Base-by-base conservation (phyloP, 2,888 invertebrate species). In the Heliconius erato region DNA sequence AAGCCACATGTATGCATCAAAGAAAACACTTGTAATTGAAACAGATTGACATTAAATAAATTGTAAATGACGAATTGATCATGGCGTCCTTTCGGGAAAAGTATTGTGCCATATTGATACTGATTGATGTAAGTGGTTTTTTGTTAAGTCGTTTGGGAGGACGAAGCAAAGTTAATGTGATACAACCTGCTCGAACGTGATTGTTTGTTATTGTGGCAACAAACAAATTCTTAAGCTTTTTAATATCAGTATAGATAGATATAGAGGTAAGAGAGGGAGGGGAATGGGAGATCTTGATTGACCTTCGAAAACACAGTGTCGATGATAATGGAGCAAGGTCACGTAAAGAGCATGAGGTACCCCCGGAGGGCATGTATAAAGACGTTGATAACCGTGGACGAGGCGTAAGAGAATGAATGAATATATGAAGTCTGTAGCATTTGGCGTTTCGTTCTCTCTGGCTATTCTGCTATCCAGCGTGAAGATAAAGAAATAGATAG, bases 41-140 rank as follows among this genome's bases (percentile, higher is more conserved):
- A 94, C 90, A 92, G 90, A 95, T 93, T 95, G 95, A 95, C 95
- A 94, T 95, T 95, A 93, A 89, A 93, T 91, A 92, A 92, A 95
- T 94, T 94, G 93, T 89, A 93, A 95, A 96, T 95, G 95, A 95
- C 95, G 91, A 95, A 95, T 93, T 93, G 93, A 95, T 95, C 92
- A 89, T 89, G 89, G 86, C 86, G 87, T 89, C 89, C 91, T 93
- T 93, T 91, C 90, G 84, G 87, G 87, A 88, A 89, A 89, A 88
- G 82, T 71, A 76, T 81, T 85, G 83, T 76, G 84, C 79, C 80
- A 85, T 85, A 88, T 88, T 88, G 88, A 83, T 83, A 78, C 84
- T 88, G 86, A 88, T 88, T 88, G 88, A 84, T 86, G 83, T 82
- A 85, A 86, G 86, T 87, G 86, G 83, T 85, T 87, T 88, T 88